Percentiles rank a stretch among this genome's conserved stretches.
phyloP scores from a whole-genome alignment of 2,797 vertebrate genomes.

The Melopsittacus undulatus region DNA sequence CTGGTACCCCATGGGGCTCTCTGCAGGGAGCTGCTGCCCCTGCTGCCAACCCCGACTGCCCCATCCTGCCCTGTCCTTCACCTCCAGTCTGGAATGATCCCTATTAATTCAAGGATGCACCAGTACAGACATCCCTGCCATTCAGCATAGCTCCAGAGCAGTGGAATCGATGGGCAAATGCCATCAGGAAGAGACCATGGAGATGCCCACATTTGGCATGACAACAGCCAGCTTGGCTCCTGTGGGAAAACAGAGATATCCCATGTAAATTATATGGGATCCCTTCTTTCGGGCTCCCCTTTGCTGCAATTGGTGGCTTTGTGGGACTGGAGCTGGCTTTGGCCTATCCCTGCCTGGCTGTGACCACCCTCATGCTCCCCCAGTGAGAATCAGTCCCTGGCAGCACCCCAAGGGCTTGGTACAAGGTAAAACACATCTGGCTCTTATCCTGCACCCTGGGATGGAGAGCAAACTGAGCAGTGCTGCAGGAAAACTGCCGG shows the following conservation, averaged over 20 bases:
- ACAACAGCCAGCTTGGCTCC: neutral
- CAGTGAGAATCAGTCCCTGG: neutral
- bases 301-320: neutral
- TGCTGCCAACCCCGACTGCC: neutral
- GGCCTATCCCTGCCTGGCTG: accelerated
- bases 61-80: neutral
- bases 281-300: neutral
- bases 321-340: neutral
- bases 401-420: neutral
- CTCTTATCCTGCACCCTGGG: neutral
- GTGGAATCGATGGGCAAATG: accelerated
- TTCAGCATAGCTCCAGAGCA: accelerated
- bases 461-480: neutral
- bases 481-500: neutral
- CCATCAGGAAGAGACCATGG: neutral
- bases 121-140: neutral
- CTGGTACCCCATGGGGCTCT: accelerated
- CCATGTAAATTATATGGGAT: neutral
- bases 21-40: neutral
- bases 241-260: neutral
- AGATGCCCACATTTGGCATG: accelerated
- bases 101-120: neutral
- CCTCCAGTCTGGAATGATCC: neutral
- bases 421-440: neutral
- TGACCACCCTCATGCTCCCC: neutral